phyloP scores from a whole-genome alignment of 2,113 vertebrate genomes.

The Sigmodon hispidus region DNA sequence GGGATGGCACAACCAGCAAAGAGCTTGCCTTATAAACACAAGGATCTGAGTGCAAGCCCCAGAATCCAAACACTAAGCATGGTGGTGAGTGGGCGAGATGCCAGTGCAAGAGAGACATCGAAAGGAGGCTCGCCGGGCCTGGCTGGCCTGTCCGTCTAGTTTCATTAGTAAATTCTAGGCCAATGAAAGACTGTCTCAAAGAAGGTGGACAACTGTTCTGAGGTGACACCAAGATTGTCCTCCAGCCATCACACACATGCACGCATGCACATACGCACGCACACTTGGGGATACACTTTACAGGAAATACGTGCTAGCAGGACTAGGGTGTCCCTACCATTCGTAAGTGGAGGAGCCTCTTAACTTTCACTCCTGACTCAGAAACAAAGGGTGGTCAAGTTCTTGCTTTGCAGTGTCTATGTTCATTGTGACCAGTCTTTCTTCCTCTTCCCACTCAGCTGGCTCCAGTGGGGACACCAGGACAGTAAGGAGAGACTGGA shows the following conservation, averaged over 20 bases:
- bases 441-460: background rate
- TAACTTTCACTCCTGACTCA: background rate
- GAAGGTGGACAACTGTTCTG: background rate
- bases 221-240: background rate
- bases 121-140: background rate
- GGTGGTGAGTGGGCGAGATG: background rate
- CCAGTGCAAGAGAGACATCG: background rate
- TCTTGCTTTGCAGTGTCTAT: background rate
- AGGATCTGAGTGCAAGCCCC: background rate
- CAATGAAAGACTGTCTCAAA: background rate
- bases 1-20: background rate
- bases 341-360: background rate
- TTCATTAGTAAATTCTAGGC: background rate
- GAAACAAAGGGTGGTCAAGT: background rate
- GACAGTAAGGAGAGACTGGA: background rate
- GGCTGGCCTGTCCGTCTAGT: background rate
- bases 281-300: background rate
- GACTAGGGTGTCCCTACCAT: background rate
- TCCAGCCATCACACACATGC: background rate
- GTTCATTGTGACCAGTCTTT: background rate
- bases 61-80: background rate
- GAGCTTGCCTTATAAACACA: background rate
- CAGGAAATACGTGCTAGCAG: background rate
- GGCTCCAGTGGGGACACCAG: background rate
- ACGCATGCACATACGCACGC: background rate